phyloP scores from a whole-genome alignment of 2,113 vertebrate species.

The Oryzias celebensis region DNA sequence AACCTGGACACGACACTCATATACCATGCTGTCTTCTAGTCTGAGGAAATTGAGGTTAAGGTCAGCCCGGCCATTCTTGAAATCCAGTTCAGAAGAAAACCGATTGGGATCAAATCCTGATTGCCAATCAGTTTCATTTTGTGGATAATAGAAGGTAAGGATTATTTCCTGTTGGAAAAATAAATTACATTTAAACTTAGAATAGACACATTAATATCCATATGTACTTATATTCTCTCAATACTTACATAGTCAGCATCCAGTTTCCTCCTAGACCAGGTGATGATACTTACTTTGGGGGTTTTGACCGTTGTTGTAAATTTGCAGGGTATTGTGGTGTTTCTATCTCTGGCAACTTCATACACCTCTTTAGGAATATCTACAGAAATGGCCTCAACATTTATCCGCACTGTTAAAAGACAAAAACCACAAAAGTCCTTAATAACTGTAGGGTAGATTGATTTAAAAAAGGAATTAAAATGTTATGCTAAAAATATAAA shows the following conservation, averaged over 20 bases:
- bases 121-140: accelerated
- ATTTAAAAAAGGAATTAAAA: too few species aligned
- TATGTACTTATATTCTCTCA: too few species aligned
- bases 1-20: conserved; percentile 53
- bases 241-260: conserved; percentile 27
- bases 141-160: accelerated
- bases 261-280: conserved; percentile 28
- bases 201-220: too few species aligned
- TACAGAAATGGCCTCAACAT: conserved; percentile 23
- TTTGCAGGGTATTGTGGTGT: conserved; percentile 58
- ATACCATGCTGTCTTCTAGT: conserved; percentile 38
- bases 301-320: conserved; percentile 1
- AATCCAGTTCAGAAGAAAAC: accelerated
- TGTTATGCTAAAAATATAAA: too few species aligned
- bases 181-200: too few species aligned
- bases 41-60: conserved; percentile 45
- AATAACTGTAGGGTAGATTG: neutral
- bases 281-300: accelerated
- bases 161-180: conserved; percentile 28
- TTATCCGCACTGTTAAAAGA: conserved; percentile 39
- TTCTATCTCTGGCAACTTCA: conserved; percentile 61
- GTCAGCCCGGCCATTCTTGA: conserved; percentile 18
- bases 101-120: neutral
- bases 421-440: neutral
- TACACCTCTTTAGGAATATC: neutral